Evolutionary conservation across 2,888 invertebrate genomes (phyloP).

Genomic region (Stictocephala bisonia): DNA sequence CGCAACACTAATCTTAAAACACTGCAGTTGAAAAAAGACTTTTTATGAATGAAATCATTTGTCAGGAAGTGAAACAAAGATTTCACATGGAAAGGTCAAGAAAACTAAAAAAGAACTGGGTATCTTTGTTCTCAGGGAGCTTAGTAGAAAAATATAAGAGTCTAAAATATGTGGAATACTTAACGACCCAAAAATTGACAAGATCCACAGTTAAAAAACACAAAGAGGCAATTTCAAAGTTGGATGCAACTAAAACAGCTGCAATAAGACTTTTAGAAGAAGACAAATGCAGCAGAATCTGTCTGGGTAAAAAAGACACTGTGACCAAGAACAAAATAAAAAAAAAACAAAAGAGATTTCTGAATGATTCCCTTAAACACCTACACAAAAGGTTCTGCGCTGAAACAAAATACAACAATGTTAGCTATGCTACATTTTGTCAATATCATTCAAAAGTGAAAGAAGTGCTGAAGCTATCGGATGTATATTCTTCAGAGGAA

Average conservation of each 20-base stretch:
- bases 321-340: constrained; percentile 32
- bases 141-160: constrained; percentile 14
- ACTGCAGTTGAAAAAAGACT: background rate
- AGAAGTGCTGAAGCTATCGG: no score
- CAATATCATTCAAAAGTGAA: constrained; percentile 8
- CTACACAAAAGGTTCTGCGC: background rate
- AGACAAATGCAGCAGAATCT: constrained; percentile 33
- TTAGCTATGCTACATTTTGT: constrained; percentile 28
- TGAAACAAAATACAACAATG: constrained; percentile 13
- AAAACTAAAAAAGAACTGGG: constrained; percentile 26
- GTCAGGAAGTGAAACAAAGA: constrained; percentile 9
- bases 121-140: background rate
- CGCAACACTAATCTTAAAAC: background rate
- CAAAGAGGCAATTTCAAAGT: constrained; percentile 7
- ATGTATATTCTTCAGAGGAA: no score
- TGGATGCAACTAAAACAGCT: background rate
- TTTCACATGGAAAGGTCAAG: constrained; percentile 22
- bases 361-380: constrained; percentile 14
- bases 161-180: constrained; percentile 24
- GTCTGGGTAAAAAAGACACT: constrained; percentile 31
- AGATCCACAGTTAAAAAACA: constrained; percentile 16
- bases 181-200: background rate
- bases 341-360: constrained; percentile 38
- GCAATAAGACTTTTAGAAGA: background rate
- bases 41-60: constrained; percentile 25